phyloP scores from a whole-genome alignment of 53 echinoderm and acorn worm genomes.

The Mesocentrotus franciscanus region DNA sequence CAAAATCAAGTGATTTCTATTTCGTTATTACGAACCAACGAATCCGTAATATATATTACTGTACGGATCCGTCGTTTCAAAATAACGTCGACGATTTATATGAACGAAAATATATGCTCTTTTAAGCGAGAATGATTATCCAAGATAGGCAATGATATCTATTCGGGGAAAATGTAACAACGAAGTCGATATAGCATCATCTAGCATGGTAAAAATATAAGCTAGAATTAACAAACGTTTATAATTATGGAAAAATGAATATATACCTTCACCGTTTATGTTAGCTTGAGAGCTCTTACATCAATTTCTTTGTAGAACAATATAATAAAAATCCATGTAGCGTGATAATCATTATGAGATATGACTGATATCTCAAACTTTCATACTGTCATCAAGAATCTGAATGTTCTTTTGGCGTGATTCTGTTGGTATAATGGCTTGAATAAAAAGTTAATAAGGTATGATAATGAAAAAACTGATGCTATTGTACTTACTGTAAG shows the following conservation, averaged over 20 bases:
- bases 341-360: no score
- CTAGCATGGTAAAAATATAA: background rate
- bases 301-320: background rate
- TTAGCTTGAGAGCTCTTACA: background rate
- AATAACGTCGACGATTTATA: background rate
- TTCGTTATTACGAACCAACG: no score
- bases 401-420: no score
- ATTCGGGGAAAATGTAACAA: background rate
- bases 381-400: no score
- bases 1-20: background rate
- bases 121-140: background rate
- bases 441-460: no score
- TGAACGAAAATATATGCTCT: background rate
- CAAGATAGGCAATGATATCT: background rate
- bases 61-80: no score
- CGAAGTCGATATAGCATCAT: background rate
- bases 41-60: no score
- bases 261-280: background rate
- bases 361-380: no score
- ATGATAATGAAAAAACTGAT: background rate
- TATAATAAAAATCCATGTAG: no score
- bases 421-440: no score
- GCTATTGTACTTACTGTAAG: conserved; percentile 43
- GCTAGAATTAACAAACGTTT: no score
- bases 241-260: no score